Percentiles rank a stretch among this genome's conserved stretches.
Evolutionary conservation across 2,113 vertebrate genomes (phyloP).

Genomic region (Antennarius striatus): DNA sequence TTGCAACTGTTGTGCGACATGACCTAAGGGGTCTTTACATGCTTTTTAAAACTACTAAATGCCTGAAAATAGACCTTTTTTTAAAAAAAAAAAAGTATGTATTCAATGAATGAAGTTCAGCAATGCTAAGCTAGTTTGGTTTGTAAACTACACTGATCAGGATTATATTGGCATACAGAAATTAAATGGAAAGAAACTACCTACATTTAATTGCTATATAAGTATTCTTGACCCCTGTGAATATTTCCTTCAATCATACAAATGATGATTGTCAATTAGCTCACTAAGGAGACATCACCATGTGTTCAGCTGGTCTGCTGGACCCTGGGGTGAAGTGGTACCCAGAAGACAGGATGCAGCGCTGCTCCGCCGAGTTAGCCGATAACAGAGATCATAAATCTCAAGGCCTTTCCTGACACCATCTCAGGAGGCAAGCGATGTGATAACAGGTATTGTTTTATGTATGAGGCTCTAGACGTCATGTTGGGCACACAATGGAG

Average conservation of each 20-base stretch:
- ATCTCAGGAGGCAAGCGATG: slow-evolving; percentile 58
- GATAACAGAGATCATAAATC: slow-evolving; percentile 77
- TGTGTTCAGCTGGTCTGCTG: not conserved
- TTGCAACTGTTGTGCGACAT: too few species aligned
- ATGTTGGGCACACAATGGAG: slow-evolving; percentile 27
- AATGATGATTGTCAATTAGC: slow-evolving; percentile 14
- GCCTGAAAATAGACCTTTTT: too few species aligned
- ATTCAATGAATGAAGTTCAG: too few species aligned
- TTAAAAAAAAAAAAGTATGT: too few species aligned
- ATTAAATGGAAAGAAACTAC: not conserved
- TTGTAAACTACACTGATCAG: too few species aligned
- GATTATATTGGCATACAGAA: not conserved
- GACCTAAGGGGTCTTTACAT: too few species aligned
- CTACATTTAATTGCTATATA: not conserved
- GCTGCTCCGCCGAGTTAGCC: slow-evolving; percentile 55
- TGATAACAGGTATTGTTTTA: slow-evolving; percentile 39
- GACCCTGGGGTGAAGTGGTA: slow-evolving; percentile 5
- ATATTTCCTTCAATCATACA: slow-evolving; percentile 19
- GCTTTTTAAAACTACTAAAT: too few species aligned
- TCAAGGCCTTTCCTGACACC: slow-evolving; percentile 76
- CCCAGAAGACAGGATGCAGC: slow-evolving; percentile 55
- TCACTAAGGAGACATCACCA: slow-evolving; percentile 3
- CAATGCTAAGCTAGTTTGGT: too few species aligned
- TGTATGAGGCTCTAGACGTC: slow-evolving; percentile 37
- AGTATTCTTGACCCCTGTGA: not conserved